These are phyloP conservation scores for Amitus sp. DNA, from an alignment of 2,888 invertebrate genomes.

Conservation along the genomic window DNA sequence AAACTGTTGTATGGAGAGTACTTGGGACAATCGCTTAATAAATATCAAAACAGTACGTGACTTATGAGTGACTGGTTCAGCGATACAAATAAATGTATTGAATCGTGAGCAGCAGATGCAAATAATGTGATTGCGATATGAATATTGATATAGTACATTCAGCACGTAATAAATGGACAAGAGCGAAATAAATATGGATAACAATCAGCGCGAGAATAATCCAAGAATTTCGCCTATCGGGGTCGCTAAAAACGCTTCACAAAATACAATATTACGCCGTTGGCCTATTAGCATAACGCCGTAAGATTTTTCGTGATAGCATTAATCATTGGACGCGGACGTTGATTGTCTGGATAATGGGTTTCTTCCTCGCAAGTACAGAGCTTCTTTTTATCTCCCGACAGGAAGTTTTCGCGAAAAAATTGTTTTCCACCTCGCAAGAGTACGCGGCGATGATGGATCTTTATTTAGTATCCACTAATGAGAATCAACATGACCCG, in stretches of 20 bases:
- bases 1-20: background rate
- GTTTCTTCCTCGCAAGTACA: constrained; percentile 27
- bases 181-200: constrained; percentile 9
- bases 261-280: constrained; percentile 39
- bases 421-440: background rate
- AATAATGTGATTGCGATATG: constrained; percentile 4
- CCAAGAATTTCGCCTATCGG: constrained; percentile 36
- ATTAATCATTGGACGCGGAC: constrained; percentile 58
- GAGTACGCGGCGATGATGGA: background rate
- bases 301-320: constrained; percentile 55
- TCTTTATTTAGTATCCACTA: no score
- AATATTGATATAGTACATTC: constrained; percentile 8
- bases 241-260: constrained; percentile 28
- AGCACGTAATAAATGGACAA: constrained; percentile 15
- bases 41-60: background rate
- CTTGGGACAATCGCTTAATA: background rate
- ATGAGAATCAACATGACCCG: constrained; percentile 10
- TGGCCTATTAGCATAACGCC: constrained; percentile 54
- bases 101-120: constrained; percentile 1
- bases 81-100: background rate
- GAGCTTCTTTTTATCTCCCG: constrained; percentile 6
- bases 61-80: background rate
- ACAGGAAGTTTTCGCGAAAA: background rate
- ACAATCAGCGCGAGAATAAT: constrained; percentile 32
- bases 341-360: constrained; percentile 52